Conservation (phyloP, 1,140 invertebrate genomes). For the Piezodorus guildinii region DNA sequence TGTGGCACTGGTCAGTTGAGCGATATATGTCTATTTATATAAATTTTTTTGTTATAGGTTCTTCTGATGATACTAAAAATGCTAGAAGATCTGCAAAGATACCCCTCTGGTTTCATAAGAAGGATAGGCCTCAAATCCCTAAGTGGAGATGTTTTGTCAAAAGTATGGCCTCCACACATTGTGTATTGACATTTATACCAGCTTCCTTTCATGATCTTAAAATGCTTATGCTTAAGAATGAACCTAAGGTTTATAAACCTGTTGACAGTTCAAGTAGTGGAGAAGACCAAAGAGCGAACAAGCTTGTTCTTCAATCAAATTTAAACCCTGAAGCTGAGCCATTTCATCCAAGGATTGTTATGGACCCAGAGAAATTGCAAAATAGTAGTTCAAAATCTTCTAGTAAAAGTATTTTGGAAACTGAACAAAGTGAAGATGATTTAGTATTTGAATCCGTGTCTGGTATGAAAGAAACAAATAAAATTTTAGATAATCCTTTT, state of each 20-base stretch:
- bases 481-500: conserved; percentile 23
- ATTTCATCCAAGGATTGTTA: conserved; percentile 10
- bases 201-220: conserved; percentile 45
- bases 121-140: conserved; percentile 26
- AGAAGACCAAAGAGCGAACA: background rate
- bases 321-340: conserved; percentile 22
- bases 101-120: conserved; percentile 1
- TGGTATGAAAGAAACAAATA: conserved; percentile 5
- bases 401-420: background rate
- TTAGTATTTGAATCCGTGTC: conserved; percentile 17
- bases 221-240: conserved; percentile 33
- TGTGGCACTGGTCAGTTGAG: too few relatives aligned
- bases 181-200: conserved; percentile 58
- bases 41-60: background rate
- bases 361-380: background rate
- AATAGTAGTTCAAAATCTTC: background rate
- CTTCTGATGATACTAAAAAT: background rate
- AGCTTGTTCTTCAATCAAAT: conserved; percentile 17
- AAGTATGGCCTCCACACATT: conserved; percentile 44
- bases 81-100: background rate
- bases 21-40: too few relatives aligned
- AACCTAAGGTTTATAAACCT: conserved; percentile 27
- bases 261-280: background rate
- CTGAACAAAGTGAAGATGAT: conserved; percentile 11
- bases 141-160: conserved; percentile 61